phyloP scores from a whole-genome alignment of 1,140 invertebrate species.

The Cardiocondyla obscurior region DNA sequence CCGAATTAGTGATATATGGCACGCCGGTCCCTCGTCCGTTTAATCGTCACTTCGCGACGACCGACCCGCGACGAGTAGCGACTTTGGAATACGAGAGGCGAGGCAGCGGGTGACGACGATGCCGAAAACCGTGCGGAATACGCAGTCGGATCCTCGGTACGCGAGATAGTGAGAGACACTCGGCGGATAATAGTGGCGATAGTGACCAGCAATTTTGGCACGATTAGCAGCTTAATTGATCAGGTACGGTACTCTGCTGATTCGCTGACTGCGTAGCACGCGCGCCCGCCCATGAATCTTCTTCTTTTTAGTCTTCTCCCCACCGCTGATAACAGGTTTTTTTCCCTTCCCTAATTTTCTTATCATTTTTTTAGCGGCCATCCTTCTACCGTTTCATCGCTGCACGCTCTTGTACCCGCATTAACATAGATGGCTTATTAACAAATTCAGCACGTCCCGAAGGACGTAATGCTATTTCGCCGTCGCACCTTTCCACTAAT shows the following conservation, averaged over 20 bases:
- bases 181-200: slow-evolving; percentile 43
- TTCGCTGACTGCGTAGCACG: slow-evolving; percentile 18
- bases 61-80: slow-evolving; percentile 1
- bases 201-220: slow-evolving; percentile 58
- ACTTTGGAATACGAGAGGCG: background rate
- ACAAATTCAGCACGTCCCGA: background rate
- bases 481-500: background rate
- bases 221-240: slow-evolving; percentile 70
- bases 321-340: background rate
- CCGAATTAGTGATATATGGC: slow-evolving; percentile 41
- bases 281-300: background rate
- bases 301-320: background rate
- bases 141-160: slow-evolving; percentile 41
- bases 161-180: slow-evolving; percentile 61
- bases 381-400: too few relatives aligned
- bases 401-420: slow-evolving; percentile 14
- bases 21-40: slow-evolving; percentile 12
- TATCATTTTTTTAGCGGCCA: background rate
- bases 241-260: slow-evolving; percentile 65
- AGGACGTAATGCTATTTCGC: background rate
- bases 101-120: slow-evolving; percentile 20
- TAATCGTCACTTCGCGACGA: background rate
- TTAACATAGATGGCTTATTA: slow-evolving; percentile 28
- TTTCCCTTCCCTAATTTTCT: background rate
- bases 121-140: background rate